Conservation (phyloP, 2,113 vertebrate species). For the Cranoglanis bouderius region DNA sequence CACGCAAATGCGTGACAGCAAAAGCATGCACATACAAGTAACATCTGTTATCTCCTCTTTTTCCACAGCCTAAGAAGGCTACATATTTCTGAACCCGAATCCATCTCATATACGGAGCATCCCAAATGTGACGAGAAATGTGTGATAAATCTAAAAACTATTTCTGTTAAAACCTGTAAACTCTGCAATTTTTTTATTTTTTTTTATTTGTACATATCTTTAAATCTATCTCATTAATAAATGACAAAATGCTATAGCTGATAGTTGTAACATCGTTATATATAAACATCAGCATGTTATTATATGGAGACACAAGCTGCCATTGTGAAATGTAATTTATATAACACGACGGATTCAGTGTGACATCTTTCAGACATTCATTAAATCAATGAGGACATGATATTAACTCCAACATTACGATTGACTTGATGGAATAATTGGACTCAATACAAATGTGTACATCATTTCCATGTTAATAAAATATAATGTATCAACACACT, state of each 20-base stretch:
- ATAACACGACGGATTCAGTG: not conserved
- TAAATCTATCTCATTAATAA: not conserved
- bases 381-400: not conserved
- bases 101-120: not conserved
- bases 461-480: not conserved
- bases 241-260: not conserved
- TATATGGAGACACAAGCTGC: not conserved
- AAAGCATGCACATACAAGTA: not conserved
- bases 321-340: not conserved
- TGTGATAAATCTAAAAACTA: not conserved
- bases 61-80: slow-evolving; percentile 12
- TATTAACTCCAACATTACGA: not conserved
- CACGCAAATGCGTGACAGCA: too few species aligned
- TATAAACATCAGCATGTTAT: not conserved
- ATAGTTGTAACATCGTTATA: not conserved
- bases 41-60: not conserved
- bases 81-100: slow-evolving; percentile 24
- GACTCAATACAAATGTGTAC: not conserved
- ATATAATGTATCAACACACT: not conserved
- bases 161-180: not conserved
- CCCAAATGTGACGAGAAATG: not conserved
- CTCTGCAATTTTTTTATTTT: not conserved
- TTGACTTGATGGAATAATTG: not conserved
- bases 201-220: not conserved
- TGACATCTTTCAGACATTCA: not conserved